Base-by-base conservation (phyloP, 1,140 invertebrate genomes). In the Euglossa dilemma region DNA sequence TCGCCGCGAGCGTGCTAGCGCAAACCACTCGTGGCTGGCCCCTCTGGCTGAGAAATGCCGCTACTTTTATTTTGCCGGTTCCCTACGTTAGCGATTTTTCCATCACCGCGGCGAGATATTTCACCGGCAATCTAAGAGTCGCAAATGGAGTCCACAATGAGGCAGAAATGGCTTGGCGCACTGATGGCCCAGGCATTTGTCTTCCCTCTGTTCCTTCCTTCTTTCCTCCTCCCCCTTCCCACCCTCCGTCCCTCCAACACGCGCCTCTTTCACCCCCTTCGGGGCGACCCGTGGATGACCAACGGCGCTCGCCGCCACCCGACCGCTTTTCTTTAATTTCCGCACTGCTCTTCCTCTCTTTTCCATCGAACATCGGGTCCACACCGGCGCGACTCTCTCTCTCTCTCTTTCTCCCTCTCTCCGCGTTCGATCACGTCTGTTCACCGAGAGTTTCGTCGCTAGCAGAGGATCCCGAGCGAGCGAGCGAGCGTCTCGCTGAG, bases 121-220 rank as follows among this genome's bases (percentile, higher is more conserved):
- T 94, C 93, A 93, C 93, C 89, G 89, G 90, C 93, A 94, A 94
- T 94, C 93, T 94, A 94, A 94, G 93, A 94, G 93, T 94, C 93
- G 91, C 93, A 94, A 94, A 94, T 94, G 93, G 93, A 92, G 93
- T 92, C 91, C 93, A 94, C 93, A 94, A 94, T 94, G 93, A 93
- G 93, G 90, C 92, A 93, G 92, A 93, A 94, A 94, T 93, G 93
- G 92, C 91, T 91, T 87, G 87, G 88, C 87, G 89, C 91, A 89
- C 89, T 92, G 92, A 93, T 93, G 92, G 90, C 90, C 89, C 83
- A 73, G 73, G 88, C 92, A 94, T 94, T 92, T 91, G 92, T 94
- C 93, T 93, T 93, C 91, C 86, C 88, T 88, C 89, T 90, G 88
- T 90, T 91, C 89, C 77, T 85, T 91, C 89, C 73, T 86, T 87